Percentiles rank a stretch among this genome's conserved stretches.
Conservation (phyloP, 2,888 invertebrate genomes). For the Trissolcus brochymenae region DNA sequence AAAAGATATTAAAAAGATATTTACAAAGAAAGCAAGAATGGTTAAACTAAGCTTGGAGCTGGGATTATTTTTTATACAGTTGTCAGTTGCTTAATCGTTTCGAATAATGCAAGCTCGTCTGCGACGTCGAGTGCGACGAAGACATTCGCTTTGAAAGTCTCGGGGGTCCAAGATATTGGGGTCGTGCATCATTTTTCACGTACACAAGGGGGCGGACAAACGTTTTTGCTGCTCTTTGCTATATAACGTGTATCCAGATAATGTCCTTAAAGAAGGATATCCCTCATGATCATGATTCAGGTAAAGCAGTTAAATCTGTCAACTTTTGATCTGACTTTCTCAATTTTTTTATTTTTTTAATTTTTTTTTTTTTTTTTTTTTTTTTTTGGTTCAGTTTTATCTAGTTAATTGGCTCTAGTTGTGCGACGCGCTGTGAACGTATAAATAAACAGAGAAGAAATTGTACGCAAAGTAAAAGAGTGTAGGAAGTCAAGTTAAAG, state of each 20-base stretch:
- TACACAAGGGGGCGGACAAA: conserved; percentile 73
- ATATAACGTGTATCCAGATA: conserved; percentile 69
- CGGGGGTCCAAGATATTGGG: conserved; percentile 67
- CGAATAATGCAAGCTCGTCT: conserved; percentile 67
- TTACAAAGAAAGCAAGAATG: not conserved
- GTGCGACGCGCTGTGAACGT: not conserved
- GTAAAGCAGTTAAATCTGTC: conserved; percentile 57
- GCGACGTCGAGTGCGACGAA: conserved; percentile 63
- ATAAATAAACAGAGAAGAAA: conserved; percentile 24
- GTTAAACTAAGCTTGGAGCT: conserved; percentile 8
- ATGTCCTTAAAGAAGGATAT: conserved; percentile 76
- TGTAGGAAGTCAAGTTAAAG: conserved; percentile 26
- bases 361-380: too few relatives aligned
- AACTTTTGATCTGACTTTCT: conserved; percentile 3
- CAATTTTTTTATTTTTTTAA: too few relatives aligned
- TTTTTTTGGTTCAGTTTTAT: too few relatives aligned
- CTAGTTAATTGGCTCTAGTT: not conserved
- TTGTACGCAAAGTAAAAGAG: conserved; percentile 9
- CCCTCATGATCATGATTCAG: conserved; percentile 65
- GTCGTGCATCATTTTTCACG: conserved; percentile 76
- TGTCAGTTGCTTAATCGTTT: conserved; percentile 69
- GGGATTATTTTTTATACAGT: conserved; percentile 66
- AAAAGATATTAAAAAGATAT: not conserved
- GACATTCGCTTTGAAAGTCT: conserved; percentile 70
- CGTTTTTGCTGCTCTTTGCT: conserved; percentile 71